Conservation (phyloP, 2,888 invertebrate genomes). For the Dendrolimus houi region DNA sequence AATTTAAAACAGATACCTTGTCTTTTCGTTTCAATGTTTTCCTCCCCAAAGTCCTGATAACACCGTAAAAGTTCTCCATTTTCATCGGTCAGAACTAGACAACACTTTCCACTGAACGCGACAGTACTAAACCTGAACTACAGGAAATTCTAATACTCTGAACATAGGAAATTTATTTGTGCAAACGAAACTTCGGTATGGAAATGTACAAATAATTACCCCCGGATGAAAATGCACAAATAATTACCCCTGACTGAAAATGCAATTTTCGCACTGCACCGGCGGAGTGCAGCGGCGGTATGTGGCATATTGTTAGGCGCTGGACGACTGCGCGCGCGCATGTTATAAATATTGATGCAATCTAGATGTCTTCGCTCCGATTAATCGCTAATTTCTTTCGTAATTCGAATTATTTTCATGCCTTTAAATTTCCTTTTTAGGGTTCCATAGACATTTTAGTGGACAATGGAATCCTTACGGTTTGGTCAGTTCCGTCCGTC, state of each 20-base stretch:
- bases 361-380: slow-evolving; percentile 60
- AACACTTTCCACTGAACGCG: slow-evolving; percentile 1
- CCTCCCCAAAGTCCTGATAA: slow-evolving; percentile 60
- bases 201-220: not conserved
- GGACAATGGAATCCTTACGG: no score
- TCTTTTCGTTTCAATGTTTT: slow-evolving; percentile 63
- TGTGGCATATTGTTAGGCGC: slow-evolving; percentile 25
- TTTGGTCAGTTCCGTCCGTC: no score
- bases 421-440: slow-evolving; percentile 8
- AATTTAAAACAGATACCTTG: slow-evolving; percentile 34
- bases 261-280: slow-evolving; percentile 50
- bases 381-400: slow-evolving; percentile 54
- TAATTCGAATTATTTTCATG: slow-evolving; percentile 36
- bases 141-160: no score
- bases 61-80: slow-evolving; percentile 66
- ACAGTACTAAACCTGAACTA: not conserved
- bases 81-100: slow-evolving; percentile 15
- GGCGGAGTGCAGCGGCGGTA: slow-evolving; percentile 51
- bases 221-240: not conserved
- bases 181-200: not conserved
- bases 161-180: no score
- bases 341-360: slow-evolving; percentile 70
- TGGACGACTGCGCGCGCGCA: slow-evolving; percentile 28
- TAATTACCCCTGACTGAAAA: slow-evolving; percentile 6
- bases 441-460: no score